Percentiles rank a stretch among this genome's conserved stretches.
These are phyloP conservation scores for Grantiella picta DNA, from an alignment of 2,113 vertebrate species.

Conservation along the genomic window DNA sequence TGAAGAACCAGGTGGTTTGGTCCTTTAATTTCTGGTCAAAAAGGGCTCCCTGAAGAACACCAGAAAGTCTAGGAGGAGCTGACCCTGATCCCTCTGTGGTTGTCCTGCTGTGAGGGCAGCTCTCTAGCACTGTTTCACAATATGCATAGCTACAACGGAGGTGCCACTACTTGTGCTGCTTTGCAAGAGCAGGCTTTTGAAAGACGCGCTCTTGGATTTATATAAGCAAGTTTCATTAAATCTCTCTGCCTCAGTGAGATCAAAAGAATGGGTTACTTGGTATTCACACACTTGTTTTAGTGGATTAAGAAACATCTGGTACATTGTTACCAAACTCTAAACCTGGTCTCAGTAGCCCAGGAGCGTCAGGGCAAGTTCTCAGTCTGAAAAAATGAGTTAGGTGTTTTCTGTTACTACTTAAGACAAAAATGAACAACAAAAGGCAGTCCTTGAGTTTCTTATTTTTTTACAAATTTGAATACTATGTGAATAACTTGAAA, in stretches of 20 bases:
- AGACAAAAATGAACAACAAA: not conserved
- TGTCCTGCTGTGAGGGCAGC: not conserved
- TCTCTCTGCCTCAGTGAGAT: not conserved
- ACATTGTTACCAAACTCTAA: not conserved
- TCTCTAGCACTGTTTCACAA: not conserved
- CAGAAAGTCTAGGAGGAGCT: not conserved
- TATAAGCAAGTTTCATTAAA: not conserved
- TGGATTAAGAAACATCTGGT: constrained; percentile 14
- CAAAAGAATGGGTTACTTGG: not conserved
- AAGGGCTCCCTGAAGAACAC: not conserved
- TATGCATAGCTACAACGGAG: no score
- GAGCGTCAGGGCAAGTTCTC: not conserved
- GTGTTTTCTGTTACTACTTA: not conserved
- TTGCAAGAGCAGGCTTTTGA: not conserved
- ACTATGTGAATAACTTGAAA: not conserved
- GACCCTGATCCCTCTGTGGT: not conserved
- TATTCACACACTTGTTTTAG: not conserved
- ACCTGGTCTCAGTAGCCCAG: not conserved
- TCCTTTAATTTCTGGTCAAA: not conserved
- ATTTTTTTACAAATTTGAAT: not conserved
- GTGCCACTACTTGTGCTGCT: not conserved
- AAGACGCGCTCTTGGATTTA: not conserved
- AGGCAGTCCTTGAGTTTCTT: not conserved
- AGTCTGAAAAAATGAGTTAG: not conserved
- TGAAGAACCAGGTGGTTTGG: not conserved